Percentiles rank a stretch among this genome's conserved stretches.
Conservation (phyloP, 2,888 invertebrate species). For the Phaonia tiefii region DNA sequence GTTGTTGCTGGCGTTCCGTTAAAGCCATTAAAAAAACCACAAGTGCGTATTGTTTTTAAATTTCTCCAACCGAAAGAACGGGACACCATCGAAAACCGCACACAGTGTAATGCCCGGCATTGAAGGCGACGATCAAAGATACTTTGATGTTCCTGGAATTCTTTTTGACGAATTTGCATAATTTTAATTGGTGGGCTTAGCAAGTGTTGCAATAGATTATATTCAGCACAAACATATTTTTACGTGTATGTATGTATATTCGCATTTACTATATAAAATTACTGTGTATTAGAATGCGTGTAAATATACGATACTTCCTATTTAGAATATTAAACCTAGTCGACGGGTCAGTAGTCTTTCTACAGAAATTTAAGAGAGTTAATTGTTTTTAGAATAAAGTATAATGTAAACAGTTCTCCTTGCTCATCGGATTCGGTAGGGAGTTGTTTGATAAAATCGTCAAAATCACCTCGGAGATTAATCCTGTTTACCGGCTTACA, state of each 20-base stretch:
- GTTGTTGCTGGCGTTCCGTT: conserved; percentile 38
- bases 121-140: conserved; percentile 40
- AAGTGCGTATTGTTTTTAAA: conserved; percentile 53
- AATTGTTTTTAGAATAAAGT: too few species aligned
- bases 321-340: too few species aligned
- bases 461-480: too few species aligned
- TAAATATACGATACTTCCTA: too few species aligned
- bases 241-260: not conserved
- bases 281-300: too few species aligned
- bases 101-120: conserved; percentile 54
- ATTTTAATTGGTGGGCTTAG: conserved; percentile 64
- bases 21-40: conserved; percentile 53
- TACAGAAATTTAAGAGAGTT: not conserved
- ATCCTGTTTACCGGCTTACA: too few species aligned
- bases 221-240: not conserved
- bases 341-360: too few species aligned
- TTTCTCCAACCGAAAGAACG: conserved; percentile 40
- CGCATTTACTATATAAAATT: not conserved
- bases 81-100: conserved; percentile 43
- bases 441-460: too few species aligned
- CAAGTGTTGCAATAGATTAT: conserved; percentile 50
- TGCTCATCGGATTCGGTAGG: too few species aligned
- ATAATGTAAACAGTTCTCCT: too few species aligned
- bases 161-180: conserved; percentile 66
- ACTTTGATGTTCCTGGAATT: not conserved